phyloP scores from a whole-genome alignment of 1,140 invertebrate species.

The Rhyacophila brunnea region DNA sequence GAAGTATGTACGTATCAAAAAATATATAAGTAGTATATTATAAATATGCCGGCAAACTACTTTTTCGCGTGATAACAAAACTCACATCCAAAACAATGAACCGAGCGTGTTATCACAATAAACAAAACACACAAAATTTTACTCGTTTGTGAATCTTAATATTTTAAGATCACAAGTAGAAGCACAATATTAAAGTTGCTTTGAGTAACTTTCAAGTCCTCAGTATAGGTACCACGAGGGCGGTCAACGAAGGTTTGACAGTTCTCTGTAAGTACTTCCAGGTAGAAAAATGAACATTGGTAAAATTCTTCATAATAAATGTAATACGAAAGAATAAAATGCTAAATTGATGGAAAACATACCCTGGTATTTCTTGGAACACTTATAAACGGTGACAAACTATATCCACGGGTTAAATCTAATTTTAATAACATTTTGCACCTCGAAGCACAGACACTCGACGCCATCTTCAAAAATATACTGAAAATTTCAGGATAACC shows the following conservation, averaged over 20 bases:
- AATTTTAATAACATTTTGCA: constrained; percentile 55
- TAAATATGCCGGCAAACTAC: too few relatives aligned
- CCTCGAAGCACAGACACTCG: constrained; percentile 53
- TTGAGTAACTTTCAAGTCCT: not conserved
- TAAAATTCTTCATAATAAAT: not conserved
- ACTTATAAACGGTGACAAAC: constrained; percentile 52
- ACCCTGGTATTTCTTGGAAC: constrained; percentile 52
- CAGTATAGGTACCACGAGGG: not conserved
- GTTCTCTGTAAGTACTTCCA: not conserved
- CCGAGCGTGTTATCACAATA: too few relatives aligned
- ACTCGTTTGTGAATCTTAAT: too few relatives aligned
- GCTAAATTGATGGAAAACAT: constrained; percentile 37
- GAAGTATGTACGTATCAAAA: too few relatives aligned
- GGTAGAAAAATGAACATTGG: not conserved
- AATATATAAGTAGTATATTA: too few relatives aligned
- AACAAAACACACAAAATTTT: too few relatives aligned
- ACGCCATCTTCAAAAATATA: constrained; percentile 51
- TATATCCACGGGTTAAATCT: constrained; percentile 56
- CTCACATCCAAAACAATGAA: too few relatives aligned
- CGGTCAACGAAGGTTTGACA: constrained; percentile 4
- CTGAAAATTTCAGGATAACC: constrained; percentile 36
- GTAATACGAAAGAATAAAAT: not conserved
- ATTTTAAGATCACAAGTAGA: too few relatives aligned
- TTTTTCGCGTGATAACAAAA: too few relatives aligned
- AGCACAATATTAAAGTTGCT: too few relatives aligned